Percentiles rank a stretch among this genome's conserved stretches.
These are phyloP conservation scores for Entomobrya multifasciata DNA, from an alignment of 2,888 invertebrate genomes.

Conservation along the genomic window DNA sequence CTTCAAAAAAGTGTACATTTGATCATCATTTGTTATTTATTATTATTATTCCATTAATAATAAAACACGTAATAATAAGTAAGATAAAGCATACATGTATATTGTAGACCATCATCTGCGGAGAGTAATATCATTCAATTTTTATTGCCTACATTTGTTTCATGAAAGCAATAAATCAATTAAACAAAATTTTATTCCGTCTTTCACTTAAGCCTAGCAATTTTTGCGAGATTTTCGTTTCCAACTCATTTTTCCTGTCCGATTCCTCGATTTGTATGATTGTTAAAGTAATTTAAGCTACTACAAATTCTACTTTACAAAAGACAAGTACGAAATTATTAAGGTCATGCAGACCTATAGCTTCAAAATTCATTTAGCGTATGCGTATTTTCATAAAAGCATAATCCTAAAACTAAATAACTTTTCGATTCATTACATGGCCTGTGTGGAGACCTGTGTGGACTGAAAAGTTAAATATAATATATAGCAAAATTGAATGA, in stretches of 20 bases:
- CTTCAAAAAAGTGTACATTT: not conserved
- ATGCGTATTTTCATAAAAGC: too few species aligned
- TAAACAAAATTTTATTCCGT: not conserved
- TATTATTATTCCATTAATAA: conserved; percentile 68
- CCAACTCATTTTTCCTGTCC: too few species aligned
- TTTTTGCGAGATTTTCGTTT: too few species aligned
- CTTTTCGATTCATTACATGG: too few species aligned
- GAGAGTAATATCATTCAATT: conserved; percentile 21
- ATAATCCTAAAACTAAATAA: too few species aligned
- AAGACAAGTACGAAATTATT: conserved; percentile 55
- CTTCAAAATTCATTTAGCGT: not conserved
- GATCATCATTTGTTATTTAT: conserved; percentile 38
- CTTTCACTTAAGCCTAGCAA: too few species aligned
- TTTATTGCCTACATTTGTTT: not conserved
- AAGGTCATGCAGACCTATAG: not conserved
- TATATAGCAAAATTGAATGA: too few species aligned
- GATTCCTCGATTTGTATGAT: too few species aligned
- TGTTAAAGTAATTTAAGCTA: too few species aligned
- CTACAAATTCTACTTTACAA: conserved; percentile 7
- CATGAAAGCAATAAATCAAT: not conserved
- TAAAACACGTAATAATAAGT: conserved; percentile 47
- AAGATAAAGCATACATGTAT: conserved; percentile 9
- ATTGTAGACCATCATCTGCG: not conserved
- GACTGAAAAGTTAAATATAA: too few species aligned
- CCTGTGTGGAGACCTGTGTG: too few species aligned